Percentiles rank a stretch among this genome's conserved stretches.
Evolutionary conservation across 2,888 invertebrate species (phyloP).

Genomic region (Onchidella celtica): DNA sequence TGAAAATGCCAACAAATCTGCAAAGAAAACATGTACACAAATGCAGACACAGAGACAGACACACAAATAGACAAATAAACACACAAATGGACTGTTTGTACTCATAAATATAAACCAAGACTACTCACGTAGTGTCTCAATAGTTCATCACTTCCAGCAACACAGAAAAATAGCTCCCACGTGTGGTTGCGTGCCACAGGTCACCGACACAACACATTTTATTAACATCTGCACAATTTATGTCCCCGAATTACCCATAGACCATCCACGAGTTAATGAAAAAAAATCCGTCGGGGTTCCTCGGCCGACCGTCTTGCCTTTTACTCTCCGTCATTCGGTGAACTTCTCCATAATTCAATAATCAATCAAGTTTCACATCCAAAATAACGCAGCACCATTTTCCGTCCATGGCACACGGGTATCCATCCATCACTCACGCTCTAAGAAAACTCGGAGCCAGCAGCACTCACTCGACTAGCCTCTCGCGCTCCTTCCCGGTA

Average conservation of each 20-base stretch:
- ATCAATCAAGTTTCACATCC: not conserved
- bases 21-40: not conserved
- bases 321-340: not conserved
- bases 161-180: no score
- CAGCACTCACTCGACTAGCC: not conserved
- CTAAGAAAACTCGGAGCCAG: not conserved
- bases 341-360: not conserved
- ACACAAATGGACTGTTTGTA: not conserved
- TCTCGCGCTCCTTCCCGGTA: not conserved
- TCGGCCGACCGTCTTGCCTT: not conserved
- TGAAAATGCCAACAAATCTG: no score
- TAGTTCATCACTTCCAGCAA: no score
- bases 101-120: not conserved
- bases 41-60: not conserved
- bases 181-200: no score
- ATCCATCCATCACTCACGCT: conserved; percentile 5
- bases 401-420: not conserved
- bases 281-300: not conserved
- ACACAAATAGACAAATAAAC: not conserved
- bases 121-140: no score
- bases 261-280: not conserved
- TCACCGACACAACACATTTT: no score
- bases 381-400: not conserved
- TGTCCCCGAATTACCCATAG: not conserved
- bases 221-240: not conserved